Evolutionary conservation across 1,140 invertebrate genomes (phyloP).

Genomic region (Heterodera schachtii): DNA sequence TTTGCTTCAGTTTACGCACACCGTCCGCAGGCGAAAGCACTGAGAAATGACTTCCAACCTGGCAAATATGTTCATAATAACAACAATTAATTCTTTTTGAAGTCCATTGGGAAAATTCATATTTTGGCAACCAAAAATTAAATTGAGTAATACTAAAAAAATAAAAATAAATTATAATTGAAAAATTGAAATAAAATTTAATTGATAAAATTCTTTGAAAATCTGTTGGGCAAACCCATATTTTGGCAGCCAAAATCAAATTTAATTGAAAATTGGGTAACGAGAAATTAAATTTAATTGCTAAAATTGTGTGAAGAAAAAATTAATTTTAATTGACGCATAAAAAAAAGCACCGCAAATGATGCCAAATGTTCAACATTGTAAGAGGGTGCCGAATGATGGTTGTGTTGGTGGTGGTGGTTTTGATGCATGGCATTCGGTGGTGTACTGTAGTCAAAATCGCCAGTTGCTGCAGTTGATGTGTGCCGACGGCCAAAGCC

Average conservation of each 20-base stretch:
- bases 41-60: slow-evolving; percentile 65
- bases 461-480: background rate
- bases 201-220: background rate
- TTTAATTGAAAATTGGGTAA: too few species aligned
- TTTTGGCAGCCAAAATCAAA: background rate
- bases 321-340: background rate
- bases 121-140: background rate
- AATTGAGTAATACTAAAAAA: too few species aligned
- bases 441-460: background rate
- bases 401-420: too few species aligned
- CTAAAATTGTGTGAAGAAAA: background rate
- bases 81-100: too few species aligned
- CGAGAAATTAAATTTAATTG: background rate
- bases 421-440: background rate
- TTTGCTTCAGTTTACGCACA: slow-evolving; percentile 87
- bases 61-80: too few species aligned
- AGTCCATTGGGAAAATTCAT: background rate
- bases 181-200: background rate
- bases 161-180: too few species aligned
- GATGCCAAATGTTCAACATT: slow-evolving; percentile 95
- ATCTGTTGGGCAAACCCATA: background rate
- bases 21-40: slow-evolving; percentile 75
- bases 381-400: slow-evolving; percentile 73
- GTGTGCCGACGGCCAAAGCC: slow-evolving; percentile 23
- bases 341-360: slow-evolving; percentile 76